A percentile compares a stretch with the other conserved stretches of the same genome.
phyloP scores from a whole-genome alignment of 2,113 vertebrate species.

The Pampusana beccarii region DNA sequence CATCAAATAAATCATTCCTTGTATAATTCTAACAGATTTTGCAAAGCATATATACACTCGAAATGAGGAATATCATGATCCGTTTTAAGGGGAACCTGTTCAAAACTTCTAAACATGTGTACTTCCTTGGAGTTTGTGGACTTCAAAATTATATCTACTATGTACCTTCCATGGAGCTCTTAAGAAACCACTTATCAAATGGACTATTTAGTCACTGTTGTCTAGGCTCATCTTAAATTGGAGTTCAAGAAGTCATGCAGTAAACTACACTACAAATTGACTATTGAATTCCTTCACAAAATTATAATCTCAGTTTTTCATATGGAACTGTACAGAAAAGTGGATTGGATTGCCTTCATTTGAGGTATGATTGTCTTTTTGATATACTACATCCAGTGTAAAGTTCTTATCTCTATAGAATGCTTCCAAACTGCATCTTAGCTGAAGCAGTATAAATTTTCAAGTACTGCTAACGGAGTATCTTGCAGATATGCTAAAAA shows the following conservation, averaged over 20 bases:
- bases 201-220: not conserved
- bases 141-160: conserved; percentile 14
- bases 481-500: not conserved
- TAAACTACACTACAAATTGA: not conserved
- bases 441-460: not conserved
- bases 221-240: conserved; percentile 24
- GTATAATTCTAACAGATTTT: not conserved
- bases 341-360: not conserved
- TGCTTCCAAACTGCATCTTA: not conserved
- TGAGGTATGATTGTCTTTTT: not conserved
- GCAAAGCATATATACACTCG: not conserved
- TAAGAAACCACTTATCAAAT: conserved; percentile 2
- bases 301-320: not conserved
- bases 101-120: not conserved
- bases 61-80: not conserved
- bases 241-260: conserved; percentile 4
- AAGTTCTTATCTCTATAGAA: not conserved
- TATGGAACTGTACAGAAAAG: not conserved
- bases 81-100: not conserved
- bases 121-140: not conserved
- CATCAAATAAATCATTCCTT: not conserved
- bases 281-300: conserved; percentile 31
- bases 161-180: not conserved
- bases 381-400: not conserved
- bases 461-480: not conserved